These are phyloP conservation scores for Hydrocynus forskahlii DNA, from an alignment of 2,797 vertebrate species.

Conservation along the genomic window DNA sequence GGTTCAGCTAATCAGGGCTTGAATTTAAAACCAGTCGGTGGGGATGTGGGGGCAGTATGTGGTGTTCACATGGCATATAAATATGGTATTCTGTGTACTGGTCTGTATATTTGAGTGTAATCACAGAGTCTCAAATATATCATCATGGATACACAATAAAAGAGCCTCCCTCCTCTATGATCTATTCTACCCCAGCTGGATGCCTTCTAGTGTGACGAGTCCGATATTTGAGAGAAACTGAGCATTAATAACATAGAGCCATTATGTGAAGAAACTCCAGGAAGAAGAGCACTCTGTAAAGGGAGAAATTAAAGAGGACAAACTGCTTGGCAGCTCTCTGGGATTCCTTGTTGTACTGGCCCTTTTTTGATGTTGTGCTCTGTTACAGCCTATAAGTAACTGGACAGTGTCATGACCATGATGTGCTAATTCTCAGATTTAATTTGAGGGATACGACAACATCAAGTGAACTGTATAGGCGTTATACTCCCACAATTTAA, in stretches of 20 bases:
- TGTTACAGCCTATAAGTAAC: not conserved
- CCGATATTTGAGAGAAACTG: constrained; percentile 58
- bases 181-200: constrained; percentile 34
- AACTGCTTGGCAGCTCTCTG: constrained; percentile 6
- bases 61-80: not conserved
- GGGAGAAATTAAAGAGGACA: not conserved
- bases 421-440: not conserved
- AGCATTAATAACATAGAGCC: constrained; percentile 57
- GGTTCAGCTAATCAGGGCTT: constrained; percentile 26
- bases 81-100: constrained; percentile 57
- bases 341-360: not conserved
- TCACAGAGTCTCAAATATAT: constrained; percentile 21
- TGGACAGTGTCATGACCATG: not conserved
- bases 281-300: constrained; percentile 27
- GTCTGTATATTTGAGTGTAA: not conserved
- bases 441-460: not conserved
- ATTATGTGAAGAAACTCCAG: constrained; percentile 47
- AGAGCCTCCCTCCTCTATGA: constrained; percentile 21
- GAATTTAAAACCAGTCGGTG: not conserved
- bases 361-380: not conserved
- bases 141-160: constrained; percentile 43
- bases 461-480: not conserved
- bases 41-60: constrained; percentile 11
- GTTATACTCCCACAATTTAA: too few species aligned
- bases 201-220: constrained; percentile 43